Percentiles rank a stretch among this genome's conserved stretches.
Conservation (phyloP, 2,797 vertebrate species). For the Pipistrellus nathusii region DNA sequence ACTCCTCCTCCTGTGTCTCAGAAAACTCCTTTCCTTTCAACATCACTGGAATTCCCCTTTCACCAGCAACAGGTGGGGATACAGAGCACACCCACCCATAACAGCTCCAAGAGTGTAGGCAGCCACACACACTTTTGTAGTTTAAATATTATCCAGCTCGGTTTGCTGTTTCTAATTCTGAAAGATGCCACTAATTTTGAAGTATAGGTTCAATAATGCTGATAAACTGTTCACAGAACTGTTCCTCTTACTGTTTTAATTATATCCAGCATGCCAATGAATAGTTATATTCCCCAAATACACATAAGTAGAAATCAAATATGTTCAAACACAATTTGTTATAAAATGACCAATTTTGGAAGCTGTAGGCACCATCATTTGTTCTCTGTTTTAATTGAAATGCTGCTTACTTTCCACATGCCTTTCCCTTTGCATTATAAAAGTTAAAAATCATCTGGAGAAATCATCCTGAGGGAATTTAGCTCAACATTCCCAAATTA, state of each 20-base stretch:
- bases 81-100: not conserved
- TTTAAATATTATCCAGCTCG: constrained; percentile 23
- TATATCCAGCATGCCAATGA: constrained; percentile 62
- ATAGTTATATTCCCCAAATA: constrained; percentile 71
- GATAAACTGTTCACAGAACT: constrained; percentile 64
- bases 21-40: not conserved
- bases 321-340: constrained; percentile 73
- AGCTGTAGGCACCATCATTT: constrained; percentile 75
- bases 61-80: not conserved
- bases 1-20: not conserved
- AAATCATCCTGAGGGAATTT: constrained; percentile 76
- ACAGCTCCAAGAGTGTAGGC: not conserved
- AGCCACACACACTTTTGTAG: not conserved
- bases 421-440: constrained; percentile 58
- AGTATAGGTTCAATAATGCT: constrained; percentile 69
- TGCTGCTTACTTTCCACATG: constrained; percentile 63
- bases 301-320: constrained; percentile 83
- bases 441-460: constrained; percentile 81
- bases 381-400: constrained; percentile 63
- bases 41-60: not conserved
- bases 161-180: constrained; percentile 51
- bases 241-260: constrained; percentile 80
- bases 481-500: constrained; percentile 81
- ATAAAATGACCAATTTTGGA: constrained; percentile 72
- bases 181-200: constrained; percentile 71